phyloP scores from a whole-genome alignment of 2,113 vertebrate genomes.

The Anoura caudifer region DNA sequence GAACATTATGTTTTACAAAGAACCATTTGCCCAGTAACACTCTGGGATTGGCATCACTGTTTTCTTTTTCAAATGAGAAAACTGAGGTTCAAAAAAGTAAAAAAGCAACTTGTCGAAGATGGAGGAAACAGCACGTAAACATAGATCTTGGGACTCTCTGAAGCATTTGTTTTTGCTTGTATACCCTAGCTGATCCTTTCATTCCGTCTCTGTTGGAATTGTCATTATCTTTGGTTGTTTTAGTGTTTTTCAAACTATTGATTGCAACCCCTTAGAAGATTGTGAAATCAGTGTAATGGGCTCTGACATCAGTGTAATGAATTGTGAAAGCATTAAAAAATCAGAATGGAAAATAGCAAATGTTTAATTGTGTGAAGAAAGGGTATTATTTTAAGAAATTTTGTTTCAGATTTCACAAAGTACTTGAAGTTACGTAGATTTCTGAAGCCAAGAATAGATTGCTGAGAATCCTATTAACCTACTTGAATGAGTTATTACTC shows the following conservation, averaged over 20 bases:
- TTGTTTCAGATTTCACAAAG: neutral
- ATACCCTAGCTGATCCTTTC: neutral
- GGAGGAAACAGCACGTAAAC: neutral
- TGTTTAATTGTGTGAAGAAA: constrained; percentile 26
- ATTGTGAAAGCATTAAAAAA: constrained; percentile 22
- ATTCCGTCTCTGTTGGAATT: neutral
- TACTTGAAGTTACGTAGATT: neutral
- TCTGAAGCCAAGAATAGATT: constrained; percentile 1
- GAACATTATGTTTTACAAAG: neutral
- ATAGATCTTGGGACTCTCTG: neutral
- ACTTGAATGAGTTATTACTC: neutral
- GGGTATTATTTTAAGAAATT: constrained; percentile 10
- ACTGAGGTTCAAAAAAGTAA: neutral
- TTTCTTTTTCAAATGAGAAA: neutral
- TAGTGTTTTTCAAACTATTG: constrained; percentile 36
- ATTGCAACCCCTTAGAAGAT: neutral
- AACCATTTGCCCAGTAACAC: neutral
- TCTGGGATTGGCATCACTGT: neutral
- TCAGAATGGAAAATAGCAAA: constrained; percentile 3
- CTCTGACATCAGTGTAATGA: constrained; percentile 3
- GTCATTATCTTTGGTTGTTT: constrained; percentile 1
- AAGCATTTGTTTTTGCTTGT: neutral
- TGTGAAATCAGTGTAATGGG: constrained; percentile 10
- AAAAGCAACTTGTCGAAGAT: neutral
- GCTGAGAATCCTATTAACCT: neutral